A percentile compares a stretch with the other conserved stretches of the same genome.
These are phyloP conservation scores for Rhopalosiphum maidis DNA, from an alignment of 1,140 invertebrate genomes.

Conservation along the genomic window DNA sequence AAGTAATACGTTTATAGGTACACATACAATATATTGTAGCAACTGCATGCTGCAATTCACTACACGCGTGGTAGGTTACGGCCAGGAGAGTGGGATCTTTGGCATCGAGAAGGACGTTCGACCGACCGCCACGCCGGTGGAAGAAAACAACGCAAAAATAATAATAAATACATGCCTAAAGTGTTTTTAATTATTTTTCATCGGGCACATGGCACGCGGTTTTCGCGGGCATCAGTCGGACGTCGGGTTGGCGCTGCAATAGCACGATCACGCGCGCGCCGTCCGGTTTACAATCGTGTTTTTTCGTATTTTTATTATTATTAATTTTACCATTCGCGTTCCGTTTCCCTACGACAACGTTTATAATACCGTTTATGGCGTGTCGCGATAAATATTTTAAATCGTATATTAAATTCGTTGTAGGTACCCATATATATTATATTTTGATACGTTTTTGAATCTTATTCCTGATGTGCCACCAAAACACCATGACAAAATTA, in stretches of 20 bases:
- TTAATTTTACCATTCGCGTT: neutral
- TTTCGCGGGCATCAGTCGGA: slow-evolving; percentile 22
- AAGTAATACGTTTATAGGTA: neutral
- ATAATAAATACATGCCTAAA: slow-evolving; percentile 1
- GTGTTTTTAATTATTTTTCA: slow-evolving; percentile 31
- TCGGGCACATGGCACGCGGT: slow-evolving; percentile 14
- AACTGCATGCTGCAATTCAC: neutral
- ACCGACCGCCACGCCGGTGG: too few species aligned
- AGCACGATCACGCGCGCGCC: neutral
- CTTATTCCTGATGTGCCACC: neutral
- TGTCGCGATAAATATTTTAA: neutral
- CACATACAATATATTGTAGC: neutral
- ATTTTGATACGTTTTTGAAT: neutral
- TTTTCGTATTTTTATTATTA: neutral
- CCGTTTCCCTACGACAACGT: neutral
- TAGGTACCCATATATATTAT: neutral
- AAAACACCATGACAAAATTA: neutral
- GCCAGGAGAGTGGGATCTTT: neutral
- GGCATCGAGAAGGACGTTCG: slow-evolving; percentile 14
- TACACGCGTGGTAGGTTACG: neutral
- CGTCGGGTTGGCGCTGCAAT: neutral
- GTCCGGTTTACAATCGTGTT: neutral
- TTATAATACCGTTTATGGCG: neutral
- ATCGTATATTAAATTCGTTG: neutral
- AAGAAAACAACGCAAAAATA: neutral